Percentiles rank a stretch among this genome's conserved stretches.
These are phyloP conservation scores for Andrena cerasifolii DNA, from an alignment of 1,140 invertebrate genomes.

Conservation along the genomic window DNA sequence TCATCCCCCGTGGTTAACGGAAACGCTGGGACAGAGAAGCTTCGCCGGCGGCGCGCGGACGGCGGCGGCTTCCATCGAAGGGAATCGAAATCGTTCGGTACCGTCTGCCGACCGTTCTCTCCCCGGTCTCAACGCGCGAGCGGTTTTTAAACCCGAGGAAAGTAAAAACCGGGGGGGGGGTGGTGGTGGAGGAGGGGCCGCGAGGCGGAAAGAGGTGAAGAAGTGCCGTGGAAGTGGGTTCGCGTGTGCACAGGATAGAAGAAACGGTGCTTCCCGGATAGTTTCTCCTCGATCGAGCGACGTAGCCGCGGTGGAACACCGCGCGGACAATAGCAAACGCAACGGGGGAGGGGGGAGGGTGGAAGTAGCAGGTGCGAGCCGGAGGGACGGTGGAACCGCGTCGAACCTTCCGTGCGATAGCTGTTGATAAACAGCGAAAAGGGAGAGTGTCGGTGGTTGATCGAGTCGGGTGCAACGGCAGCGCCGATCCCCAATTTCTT, in stretches of 20 bases:
- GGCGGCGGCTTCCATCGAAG: no score
- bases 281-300: conserved; percentile 1
- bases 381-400: background rate
- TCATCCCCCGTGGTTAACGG: background rate
- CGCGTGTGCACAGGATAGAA: conserved; percentile 9
- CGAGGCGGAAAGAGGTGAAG: conserved; percentile 38
- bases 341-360: background rate
- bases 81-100: background rate
- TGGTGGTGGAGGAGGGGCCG: conserved; percentile 15
- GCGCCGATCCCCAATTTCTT: conserved; percentile 52
- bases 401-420: background rate
- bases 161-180: background rate
- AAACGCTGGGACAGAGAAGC: no score
- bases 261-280: conserved; percentile 13
- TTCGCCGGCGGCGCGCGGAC: no score
- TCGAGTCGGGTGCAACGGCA: conserved; percentile 47
- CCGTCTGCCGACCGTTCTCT: background rate
- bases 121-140: background rate
- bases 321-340: background rate
- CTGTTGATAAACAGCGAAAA: conserved; percentile 62
- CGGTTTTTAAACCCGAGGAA: conserved; percentile 5
- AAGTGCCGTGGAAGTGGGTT: conserved; percentile 43
- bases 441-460: conserved; percentile 44
- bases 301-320: background rate
- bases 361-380: background rate